These are phyloP conservation scores for Haemorhous mexicanus DNA, from an alignment of 2,113 vertebrate species.

Conservation along the genomic window DNA sequence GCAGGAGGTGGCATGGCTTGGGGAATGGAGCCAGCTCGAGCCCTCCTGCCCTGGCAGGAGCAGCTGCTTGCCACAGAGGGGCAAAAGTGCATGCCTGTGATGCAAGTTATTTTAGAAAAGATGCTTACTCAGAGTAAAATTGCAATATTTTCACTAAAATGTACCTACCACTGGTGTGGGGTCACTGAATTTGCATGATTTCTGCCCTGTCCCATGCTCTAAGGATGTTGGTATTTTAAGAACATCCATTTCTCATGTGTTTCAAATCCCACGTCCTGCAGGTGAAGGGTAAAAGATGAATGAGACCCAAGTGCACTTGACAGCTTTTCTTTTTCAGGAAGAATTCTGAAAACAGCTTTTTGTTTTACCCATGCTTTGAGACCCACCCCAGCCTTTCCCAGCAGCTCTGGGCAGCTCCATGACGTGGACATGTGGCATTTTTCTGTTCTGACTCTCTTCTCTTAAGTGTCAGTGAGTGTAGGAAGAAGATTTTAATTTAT, in stretches of 20 bases:
- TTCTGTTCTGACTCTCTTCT: not conserved
- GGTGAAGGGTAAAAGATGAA: not conserved
- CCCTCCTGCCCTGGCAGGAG: not conserved
- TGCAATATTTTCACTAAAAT: not conserved
- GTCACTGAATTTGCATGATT: not conserved
- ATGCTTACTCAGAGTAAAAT: not conserved
- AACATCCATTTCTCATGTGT: not conserved
- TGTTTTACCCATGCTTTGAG: not conserved
- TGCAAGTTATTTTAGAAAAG: not conserved
- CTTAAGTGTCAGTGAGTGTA: no score
- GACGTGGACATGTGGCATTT: not conserved
- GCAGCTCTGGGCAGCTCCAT: not conserved
- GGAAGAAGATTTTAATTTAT: not conserved
- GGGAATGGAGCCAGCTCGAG: not conserved
- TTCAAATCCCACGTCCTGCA: not conserved
- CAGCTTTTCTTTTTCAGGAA: not conserved
- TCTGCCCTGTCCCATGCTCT: rapidly evolving
- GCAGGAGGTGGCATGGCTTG: not conserved
- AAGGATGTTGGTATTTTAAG: not conserved
- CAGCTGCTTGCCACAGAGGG: not conserved
- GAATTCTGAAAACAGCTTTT: not conserved
- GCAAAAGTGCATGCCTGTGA: not conserved
- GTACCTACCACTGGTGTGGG: not conserved
- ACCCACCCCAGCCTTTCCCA: not conserved
- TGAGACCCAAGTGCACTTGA: not conserved